Base-by-base conservation (phyloP, 2,888 invertebrate species). In the Cistogaster globosa region DNA sequence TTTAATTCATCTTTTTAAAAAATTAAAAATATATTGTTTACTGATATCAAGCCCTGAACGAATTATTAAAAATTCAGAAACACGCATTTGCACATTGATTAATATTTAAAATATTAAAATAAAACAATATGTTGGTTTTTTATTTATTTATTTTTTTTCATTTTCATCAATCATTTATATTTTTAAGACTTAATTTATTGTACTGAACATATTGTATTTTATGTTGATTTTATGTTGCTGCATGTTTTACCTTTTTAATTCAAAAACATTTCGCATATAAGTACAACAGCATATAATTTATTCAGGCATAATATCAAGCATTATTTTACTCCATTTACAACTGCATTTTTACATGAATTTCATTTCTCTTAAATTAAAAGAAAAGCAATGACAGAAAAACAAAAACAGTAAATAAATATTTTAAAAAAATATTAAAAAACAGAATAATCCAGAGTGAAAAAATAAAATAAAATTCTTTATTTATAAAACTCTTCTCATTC, bases 401-500 rank as follows among this genome's bases (percentile, higher is more conserved):
- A 18, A 53, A 2, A 62, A 45, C 53, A 32, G 18, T 18, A 78
- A 67, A 12, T 38, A 38, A 60, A 42, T 42, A 22, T 57, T 22
- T 9, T 14, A 20, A 26, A 53, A 63, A 36, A 62, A n/a, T n/a
- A n/a, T n/a, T n/a, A n/a, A n/a, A n/a, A n/a, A n/a, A n/a, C n/a
- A n/a, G n/a, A 63, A 63, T 1, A 55, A 45, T 36, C 36, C 8
- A 62, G 12, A 51, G 20, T 62, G 75, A n/a, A 57, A 69, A 62
- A 75, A 63, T 63, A 32, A 71, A 71, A 79, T 58, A 20, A 76
- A 82, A 82, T 82, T 76, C 82, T 82, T 82, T 76, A 76, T 76
- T 82, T 82, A 58, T 71, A 51, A 76, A 76, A 26, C 65, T 51
- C 69, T 65, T 51, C 69, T 71, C 71, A 76, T 82, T 69, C 82